Percentiles rank a stretch among this genome's conserved stretches.
phyloP scores from a whole-genome alignment of 2,113 vertebrate species.

The Mustela lutreola region DNA sequence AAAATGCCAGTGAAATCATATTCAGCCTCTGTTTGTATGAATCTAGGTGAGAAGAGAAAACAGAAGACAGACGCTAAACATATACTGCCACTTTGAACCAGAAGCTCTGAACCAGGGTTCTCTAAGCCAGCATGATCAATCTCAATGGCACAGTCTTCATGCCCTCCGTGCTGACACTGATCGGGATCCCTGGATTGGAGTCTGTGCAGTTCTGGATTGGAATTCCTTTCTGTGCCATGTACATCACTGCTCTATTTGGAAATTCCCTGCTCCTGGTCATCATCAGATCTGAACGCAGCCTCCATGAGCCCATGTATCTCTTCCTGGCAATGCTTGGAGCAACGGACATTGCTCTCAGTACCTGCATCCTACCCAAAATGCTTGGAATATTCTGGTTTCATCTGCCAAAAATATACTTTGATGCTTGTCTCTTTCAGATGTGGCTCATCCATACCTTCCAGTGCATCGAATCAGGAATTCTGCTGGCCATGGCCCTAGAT shows the following conservation, averaged over 20 bases:
- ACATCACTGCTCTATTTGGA: slow-evolving; percentile 40
- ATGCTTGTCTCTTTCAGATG: slow-evolving; percentile 67
- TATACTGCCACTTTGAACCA: no score
- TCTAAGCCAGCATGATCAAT: not conserved
- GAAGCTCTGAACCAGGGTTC: no score
- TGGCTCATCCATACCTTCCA: slow-evolving; percentile 56
- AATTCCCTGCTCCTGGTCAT: slow-evolving; percentile 49
- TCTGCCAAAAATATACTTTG: not conserved
- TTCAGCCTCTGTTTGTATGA: no score
- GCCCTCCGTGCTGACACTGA: not conserved
- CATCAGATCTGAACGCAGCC: slow-evolving; percentile 39
- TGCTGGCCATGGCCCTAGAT: slow-evolving; percentile 68
- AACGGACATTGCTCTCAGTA: slow-evolving; percentile 58
- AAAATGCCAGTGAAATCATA: no score
- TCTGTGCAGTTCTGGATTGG: slow-evolving; percentile 58
- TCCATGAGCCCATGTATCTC: slow-evolving; percentile 65
- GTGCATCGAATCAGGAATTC: slow-evolving; percentile 27
- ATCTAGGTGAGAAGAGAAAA: no score
- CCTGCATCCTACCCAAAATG: slow-evolving; percentile 59
- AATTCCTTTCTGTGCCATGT: slow-evolving; percentile 60
- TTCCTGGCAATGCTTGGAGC: slow-evolving; percentile 52
- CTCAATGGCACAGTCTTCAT: not conserved
- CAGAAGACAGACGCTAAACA: no score
- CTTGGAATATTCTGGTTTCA: slow-evolving; percentile 73
- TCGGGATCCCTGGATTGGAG: slow-evolving; percentile 61